Conservation (phyloP, 2,113 vertebrate genomes). For the Albula glossodonta region DNA sequence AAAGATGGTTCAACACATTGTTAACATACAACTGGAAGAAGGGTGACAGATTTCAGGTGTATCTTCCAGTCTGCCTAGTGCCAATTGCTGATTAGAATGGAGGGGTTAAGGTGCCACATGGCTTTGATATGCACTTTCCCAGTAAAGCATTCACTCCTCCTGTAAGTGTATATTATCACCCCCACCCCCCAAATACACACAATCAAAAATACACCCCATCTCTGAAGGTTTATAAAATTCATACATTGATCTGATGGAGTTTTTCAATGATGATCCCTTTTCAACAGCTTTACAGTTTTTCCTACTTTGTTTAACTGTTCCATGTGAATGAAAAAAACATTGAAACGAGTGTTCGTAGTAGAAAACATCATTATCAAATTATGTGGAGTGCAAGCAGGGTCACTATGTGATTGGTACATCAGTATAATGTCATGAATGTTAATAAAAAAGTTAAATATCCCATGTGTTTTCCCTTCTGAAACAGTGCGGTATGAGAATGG, state of each 20-base stretch:
- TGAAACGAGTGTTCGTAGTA: background rate
- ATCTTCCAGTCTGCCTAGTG: background rate
- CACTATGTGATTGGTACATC: background rate
- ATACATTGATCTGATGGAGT: no score
- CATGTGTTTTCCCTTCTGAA: background rate
- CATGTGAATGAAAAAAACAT: background rate
- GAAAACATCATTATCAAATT: background rate
- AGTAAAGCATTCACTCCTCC: background rate
- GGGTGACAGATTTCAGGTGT: background rate
- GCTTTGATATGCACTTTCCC: background rate
- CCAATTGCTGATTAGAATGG: background rate
- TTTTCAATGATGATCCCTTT: no score
- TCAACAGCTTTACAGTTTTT: background rate
- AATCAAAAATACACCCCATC: no score
- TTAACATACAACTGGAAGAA: background rate
- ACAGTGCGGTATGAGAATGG: background rate
- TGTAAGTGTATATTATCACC: no score
- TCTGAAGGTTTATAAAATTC: no score
- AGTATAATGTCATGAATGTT: background rate
- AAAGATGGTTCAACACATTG: slow-evolving; percentile 9
- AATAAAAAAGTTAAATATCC: background rate
- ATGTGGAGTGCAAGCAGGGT: background rate
- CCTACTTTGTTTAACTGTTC: background rate
- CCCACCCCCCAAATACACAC: no score
- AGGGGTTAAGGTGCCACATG: background rate